phyloP scores from a whole-genome alignment of 2,888 invertebrate genomes.

The Teinopalpus imperialis region DNA sequence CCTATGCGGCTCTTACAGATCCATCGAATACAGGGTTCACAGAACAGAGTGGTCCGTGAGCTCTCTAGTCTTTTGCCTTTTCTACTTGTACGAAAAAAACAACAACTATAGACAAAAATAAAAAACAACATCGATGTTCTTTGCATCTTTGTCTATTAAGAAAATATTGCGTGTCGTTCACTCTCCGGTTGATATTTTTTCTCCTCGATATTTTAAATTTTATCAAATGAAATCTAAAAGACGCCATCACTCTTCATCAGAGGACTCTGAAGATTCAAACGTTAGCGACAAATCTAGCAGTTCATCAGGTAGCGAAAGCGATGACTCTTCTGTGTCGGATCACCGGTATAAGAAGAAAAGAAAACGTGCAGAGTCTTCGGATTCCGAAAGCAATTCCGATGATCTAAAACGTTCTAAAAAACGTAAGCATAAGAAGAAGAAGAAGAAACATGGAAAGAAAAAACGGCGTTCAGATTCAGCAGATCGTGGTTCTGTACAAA shows the following conservation, averaged over 20 bases:
- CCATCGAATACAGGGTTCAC: no score
- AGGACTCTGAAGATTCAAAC: constrained; percentile 68
- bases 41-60: no score
- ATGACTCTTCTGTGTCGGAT: constrained; percentile 61
- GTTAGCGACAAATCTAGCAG: constrained; percentile 61
- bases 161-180: constrained; percentile 2
- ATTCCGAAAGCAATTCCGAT: constrained; percentile 68
- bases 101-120: no score
- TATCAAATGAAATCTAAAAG: constrained; percentile 66
- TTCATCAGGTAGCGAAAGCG: constrained; percentile 69
- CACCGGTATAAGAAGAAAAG: constrained; percentile 72
- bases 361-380: constrained; percentile 67
- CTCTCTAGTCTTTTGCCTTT: no score
- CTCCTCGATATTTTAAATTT: neutral
- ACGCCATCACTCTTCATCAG: constrained; percentile 66
- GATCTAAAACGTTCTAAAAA: constrained; percentile 67
- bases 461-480: constrained; percentile 62
- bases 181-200: constrained; percentile 2
- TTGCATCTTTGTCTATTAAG: no score
- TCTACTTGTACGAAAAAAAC: no score
- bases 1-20: no score
- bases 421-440: constrained; percentile 78
- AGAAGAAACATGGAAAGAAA: constrained; percentile 74
- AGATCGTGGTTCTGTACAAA: constrained; percentile 50
- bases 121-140: no score